Evolutionary conservation across 1,140 invertebrate species (phyloP).

Genomic region (Pseudoatta argentina): DNA sequence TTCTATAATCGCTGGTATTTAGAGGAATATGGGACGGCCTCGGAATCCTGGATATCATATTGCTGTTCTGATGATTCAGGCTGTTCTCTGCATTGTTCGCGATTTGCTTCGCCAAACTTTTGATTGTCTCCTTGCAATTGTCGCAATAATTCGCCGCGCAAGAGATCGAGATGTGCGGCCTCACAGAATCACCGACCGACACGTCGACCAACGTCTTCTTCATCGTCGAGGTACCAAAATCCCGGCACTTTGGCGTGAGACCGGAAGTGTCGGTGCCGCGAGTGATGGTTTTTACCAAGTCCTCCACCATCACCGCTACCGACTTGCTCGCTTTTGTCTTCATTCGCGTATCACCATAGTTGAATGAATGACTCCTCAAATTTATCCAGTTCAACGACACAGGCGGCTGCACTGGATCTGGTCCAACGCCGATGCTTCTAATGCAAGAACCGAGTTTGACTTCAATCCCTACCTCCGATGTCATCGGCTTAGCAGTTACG

Average conservation of each 20-base stretch:
- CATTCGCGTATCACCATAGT: conserved; percentile 79
- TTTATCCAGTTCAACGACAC: conserved; percentile 82
- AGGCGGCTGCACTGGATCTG: conserved; percentile 72
- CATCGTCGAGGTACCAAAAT: conserved; percentile 85
- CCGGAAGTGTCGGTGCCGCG: conserved; percentile 82
- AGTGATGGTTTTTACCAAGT: conserved; percentile 75
- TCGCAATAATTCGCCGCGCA: conserved; percentile 89
- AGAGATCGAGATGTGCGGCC: conserved; percentile 86
- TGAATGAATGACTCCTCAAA: conserved; percentile 81
- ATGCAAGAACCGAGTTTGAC: conserved; percentile 76
- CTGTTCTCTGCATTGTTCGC: conserved; percentile 74
- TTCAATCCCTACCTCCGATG: conserved; percentile 80
- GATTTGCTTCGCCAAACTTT: conserved; percentile 81
- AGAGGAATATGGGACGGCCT: conserved; percentile 80
- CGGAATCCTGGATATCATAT: conserved; percentile 80
- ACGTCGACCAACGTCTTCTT: conserved; percentile 86
- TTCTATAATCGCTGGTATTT: conserved; percentile 75
- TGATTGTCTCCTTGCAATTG: conserved; percentile 89
- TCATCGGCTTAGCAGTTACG: conserved; percentile 82
- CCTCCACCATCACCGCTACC: conserved; percentile 76
- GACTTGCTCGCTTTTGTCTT: conserved; percentile 78
- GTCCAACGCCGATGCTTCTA: conserved; percentile 78
- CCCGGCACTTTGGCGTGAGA: conserved; percentile 77
- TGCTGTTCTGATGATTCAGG: conserved; percentile 76
- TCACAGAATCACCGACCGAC: conserved; percentile 87